Evolutionary conservation across 30 jellyfish, hydroid and myxozoan genomes (phyloP).

Genomic region (Nemopilema nomurai): DNA sequence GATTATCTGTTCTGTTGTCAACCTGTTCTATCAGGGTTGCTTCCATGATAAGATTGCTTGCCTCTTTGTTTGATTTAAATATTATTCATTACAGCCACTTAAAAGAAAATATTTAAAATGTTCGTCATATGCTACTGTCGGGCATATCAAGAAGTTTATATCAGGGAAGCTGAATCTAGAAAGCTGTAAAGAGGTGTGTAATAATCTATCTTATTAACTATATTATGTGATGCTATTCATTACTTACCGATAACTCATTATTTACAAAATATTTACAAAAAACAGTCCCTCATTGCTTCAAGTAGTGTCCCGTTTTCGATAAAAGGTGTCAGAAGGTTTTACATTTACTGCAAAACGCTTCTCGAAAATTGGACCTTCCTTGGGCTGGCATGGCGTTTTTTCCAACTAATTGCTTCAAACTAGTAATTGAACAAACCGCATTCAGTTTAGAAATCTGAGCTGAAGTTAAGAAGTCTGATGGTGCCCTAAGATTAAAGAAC

Average conservation of each 20-base stretch:
- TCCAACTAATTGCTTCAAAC: too few relatives aligned
- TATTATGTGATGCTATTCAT: not conserved
- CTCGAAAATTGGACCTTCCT: too few relatives aligned
- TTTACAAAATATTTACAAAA: too few relatives aligned
- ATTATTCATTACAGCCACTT: slow-evolving; percentile 47
- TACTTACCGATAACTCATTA: not conserved
- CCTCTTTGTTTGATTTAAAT: too few relatives aligned
- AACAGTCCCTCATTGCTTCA: not conserved
- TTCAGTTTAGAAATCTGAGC: too few relatives aligned
- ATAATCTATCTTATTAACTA: not conserved
- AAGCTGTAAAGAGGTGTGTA: slow-evolving; percentile 68
- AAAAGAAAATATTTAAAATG: slow-evolving; percentile 66
- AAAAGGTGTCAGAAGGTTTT: not conserved
- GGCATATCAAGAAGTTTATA: slow-evolving; percentile 75
- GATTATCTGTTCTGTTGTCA: not conserved
- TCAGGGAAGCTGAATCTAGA: slow-evolving; percentile 65
- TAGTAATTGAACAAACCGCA: too few relatives aligned
- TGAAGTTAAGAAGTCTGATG: too few relatives aligned
- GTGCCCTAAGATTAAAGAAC: too few relatives aligned
- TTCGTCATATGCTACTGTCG: slow-evolving; percentile 78
- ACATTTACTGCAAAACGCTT: not conserved
- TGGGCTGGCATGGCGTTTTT: too few relatives aligned
- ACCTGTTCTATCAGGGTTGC: not conserved
- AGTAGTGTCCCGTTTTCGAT: not conserved
- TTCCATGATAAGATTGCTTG: too few relatives aligned